Percentiles rank a stretch among this genome's conserved stretches.
Evolutionary conservation across 2,113 vertebrate genomes (phyloP).

Genomic region (Indicator maculatus): DNA sequence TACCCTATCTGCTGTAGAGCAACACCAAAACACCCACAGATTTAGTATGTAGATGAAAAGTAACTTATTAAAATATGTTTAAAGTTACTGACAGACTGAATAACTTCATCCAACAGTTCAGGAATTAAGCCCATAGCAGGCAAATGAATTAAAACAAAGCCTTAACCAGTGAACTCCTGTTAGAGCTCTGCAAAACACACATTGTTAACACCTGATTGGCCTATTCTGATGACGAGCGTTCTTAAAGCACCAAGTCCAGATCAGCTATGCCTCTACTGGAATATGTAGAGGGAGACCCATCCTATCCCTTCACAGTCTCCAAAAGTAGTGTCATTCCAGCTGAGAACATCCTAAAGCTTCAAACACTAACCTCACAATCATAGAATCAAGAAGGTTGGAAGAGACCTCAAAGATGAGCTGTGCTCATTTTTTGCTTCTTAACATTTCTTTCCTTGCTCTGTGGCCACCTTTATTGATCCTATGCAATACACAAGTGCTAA

Average conservation of each 20-base stretch:
- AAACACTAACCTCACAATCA: neutral
- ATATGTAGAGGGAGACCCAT: neutral
- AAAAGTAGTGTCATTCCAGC: neutral
- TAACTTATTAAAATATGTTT: neutral
- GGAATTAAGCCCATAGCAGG: neutral
- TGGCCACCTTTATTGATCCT: neutral
- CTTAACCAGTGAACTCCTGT: neutral
- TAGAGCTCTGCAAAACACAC: neutral
- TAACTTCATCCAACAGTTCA: neutral
- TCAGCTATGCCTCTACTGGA: neutral
- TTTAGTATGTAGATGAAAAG: accelerated
- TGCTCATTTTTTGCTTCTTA: neutral
- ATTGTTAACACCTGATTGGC: neutral
- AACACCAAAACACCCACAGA: neutral
- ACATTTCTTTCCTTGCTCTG: neutral
- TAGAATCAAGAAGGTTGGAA: too few species aligned
- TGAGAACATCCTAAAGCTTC: neutral
- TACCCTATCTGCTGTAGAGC: neutral
- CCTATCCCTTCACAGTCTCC: neutral
- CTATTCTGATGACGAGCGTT: neutral
- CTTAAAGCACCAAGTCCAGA: neutral
- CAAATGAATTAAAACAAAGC: neutral
- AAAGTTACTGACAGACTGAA: neutral
- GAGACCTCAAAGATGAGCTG: too few species aligned
- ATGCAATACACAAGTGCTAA: neutral